Evolutionary conservation across 2,888 invertebrate genomes (phyloP).

Genomic region (Platycnemis pennipes): DNA sequence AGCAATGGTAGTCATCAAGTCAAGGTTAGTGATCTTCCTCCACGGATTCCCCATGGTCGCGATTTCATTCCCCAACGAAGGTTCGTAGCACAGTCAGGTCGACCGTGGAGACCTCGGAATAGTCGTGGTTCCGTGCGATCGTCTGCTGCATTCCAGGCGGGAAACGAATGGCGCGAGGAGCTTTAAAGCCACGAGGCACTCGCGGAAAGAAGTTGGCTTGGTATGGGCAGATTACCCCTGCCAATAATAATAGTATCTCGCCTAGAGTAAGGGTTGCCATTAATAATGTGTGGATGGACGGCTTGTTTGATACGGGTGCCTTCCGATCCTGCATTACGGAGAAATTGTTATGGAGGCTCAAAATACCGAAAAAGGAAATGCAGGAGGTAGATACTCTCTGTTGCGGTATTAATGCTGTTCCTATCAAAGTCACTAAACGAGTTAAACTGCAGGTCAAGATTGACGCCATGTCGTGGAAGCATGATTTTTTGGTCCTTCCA

Average conservation of each 20-base stretch:
- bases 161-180: not conserved
- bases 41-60: not conserved
- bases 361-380: not conserved
- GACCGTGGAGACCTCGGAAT: no score
- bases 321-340: not conserved
- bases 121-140: not conserved
- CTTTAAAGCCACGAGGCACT: not conserved
- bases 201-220: not conserved
- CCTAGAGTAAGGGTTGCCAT: not conserved
- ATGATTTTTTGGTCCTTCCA: not conserved
- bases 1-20: not conserved
- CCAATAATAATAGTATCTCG: not conserved
- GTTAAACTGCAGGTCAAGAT: not conserved
- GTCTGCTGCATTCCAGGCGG: not conserved
- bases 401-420: not conserved
- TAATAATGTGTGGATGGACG: no score
- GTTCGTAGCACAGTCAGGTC: no score
- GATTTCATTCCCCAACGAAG: no score
- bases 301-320: not conserved
- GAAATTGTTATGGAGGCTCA: not conserved
- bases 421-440: not conserved
- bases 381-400: no score
- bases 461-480: not conserved
- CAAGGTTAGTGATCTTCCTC: not conserved
- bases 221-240: not conserved